Conservation (phyloP, 1,140 invertebrate species). For the Danaus melanippus region DNA sequence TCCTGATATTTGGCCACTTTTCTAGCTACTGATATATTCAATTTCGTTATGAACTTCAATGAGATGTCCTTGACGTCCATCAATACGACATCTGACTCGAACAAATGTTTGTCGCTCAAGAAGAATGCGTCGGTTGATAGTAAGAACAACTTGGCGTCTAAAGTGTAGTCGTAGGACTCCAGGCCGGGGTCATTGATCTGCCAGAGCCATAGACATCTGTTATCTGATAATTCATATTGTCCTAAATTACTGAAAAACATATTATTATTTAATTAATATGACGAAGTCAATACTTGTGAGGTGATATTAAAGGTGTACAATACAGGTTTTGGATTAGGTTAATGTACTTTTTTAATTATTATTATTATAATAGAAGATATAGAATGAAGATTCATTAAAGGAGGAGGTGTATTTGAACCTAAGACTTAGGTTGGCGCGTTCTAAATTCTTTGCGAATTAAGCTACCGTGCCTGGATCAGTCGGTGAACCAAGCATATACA, state of each 20-base stretch:
- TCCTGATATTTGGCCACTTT: constrained; percentile 54
- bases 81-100: constrained; percentile 76
- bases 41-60: constrained; percentile 73
- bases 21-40: constrained; percentile 47
- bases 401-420: no score
- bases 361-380: no score
- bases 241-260: constrained; percentile 46
- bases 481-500: no score
- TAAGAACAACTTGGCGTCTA: constrained; percentile 76
- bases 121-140: constrained; percentile 77
- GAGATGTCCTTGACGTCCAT: constrained; percentile 78
- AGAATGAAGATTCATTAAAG: no score
- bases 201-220: constrained; percentile 72
- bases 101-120: constrained; percentile 43
- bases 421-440: no score
- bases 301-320: no score
- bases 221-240: constrained; percentile 56
- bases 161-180: constrained; percentile 76
- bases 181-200: constrained; percentile 76
- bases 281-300: no score
- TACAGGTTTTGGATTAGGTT: no score
- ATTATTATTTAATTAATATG: neutral
- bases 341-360: no score
- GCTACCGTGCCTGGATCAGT: no score
- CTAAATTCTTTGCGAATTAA: no score